phyloP scores from a whole-genome alignment of 1,140 invertebrate genomes.

The Micrasema minimum region DNA sequence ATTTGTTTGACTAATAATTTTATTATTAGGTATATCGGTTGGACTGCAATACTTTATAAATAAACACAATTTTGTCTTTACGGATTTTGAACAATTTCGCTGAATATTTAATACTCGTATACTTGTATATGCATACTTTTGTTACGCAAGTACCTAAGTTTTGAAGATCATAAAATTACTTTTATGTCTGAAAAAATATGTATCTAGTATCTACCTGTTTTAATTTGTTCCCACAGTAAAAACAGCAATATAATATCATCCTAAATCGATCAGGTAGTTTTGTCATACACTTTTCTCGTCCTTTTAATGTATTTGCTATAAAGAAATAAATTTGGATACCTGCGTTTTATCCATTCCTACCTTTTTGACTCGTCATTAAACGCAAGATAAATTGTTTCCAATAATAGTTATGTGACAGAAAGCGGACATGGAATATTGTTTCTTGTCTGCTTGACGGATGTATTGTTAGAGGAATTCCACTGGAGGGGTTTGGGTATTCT shows the following conservation, averaged over 20 bases:
- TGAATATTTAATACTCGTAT: too few species aligned
- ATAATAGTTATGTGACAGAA: constrained; percentile 37
- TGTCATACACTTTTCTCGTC: neutral
- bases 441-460: constrained; percentile 33
- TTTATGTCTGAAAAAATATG: too few species aligned
- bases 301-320: neutral
- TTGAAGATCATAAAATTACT: too few species aligned
- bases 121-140: too few species aligned
- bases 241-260: neutral
- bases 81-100: too few species aligned
- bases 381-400: constrained; percentile 31
- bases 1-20: too few species aligned
- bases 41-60: too few species aligned
- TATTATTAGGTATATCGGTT: too few species aligned
- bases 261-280: constrained; percentile 9
- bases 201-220: too few species aligned
- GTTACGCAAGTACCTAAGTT: too few species aligned
- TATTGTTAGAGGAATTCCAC: constrained; percentile 22
- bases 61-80: too few species aligned
- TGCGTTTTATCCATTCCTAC: constrained; percentile 16
- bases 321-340: neutral
- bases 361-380: constrained; percentile 29
- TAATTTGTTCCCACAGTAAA: too few species aligned
- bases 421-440: constrained; percentile 32
- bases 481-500: constrained; percentile 23